phyloP scores from a whole-genome alignment of 2,113 vertebrate species.

The Herpailurus yagouaroundi region DNA sequence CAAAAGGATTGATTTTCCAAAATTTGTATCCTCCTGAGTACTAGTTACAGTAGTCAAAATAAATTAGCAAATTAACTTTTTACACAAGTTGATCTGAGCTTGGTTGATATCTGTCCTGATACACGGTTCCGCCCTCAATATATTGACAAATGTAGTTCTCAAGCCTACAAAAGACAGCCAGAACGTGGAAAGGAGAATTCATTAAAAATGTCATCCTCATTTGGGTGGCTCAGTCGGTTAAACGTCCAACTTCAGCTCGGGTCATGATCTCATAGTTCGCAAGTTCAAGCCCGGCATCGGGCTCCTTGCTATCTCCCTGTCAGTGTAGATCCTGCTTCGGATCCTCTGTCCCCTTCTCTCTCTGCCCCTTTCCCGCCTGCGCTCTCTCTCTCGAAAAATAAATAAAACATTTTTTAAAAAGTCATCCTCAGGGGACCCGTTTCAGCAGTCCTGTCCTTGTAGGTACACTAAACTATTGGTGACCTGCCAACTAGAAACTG shows the following conservation, averaged over 20 bases:
- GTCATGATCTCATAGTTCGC: too few species aligned
- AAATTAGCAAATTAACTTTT: neutral
- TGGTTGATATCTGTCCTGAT: neutral
- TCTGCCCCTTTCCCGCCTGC: too few species aligned
- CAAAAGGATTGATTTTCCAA: neutral
- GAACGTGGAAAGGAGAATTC: neutral
- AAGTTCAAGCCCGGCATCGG: too few species aligned
- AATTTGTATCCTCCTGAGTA: neutral
- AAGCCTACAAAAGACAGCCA: neutral
- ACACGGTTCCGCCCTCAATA: neutral
- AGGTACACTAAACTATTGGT: neutral
- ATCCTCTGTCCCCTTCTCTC: too few species aligned
- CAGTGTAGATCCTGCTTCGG: too few species aligned
- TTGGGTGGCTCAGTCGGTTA: too few species aligned
- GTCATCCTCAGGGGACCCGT: neutral
- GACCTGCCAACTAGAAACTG: neutral
- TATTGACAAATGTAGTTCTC: neutral
- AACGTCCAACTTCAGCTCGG: too few species aligned
- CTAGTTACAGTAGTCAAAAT: neutral
- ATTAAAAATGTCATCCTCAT: neutral
- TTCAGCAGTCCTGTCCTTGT: neutral
- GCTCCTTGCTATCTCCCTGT: too few species aligned
- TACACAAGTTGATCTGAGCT: neutral
- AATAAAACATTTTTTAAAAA: too few species aligned
- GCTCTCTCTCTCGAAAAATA: too few species aligned